Evolutionary conservation across 1,140 invertebrate species (phyloP).

Genomic region (Aphaenogaster rudis): DNA sequence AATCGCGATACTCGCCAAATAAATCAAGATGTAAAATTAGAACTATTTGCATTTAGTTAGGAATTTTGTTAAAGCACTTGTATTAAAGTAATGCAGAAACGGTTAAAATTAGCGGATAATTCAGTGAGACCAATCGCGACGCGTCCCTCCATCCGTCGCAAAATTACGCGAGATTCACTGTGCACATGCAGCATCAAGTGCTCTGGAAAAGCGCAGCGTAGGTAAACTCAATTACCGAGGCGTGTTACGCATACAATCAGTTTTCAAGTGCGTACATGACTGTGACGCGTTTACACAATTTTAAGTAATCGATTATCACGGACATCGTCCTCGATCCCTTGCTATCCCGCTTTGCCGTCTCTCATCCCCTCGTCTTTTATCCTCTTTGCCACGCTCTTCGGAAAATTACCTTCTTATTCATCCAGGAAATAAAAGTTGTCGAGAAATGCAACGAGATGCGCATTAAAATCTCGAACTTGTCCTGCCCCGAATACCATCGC

Average conservation of each 20-base stretch:
- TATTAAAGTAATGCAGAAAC: conserved; percentile 7
- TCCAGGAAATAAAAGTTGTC: conserved; percentile 21
- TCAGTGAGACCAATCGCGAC: neutral
- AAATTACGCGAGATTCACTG: conserved; percentile 38
- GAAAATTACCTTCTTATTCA: conserved; percentile 42
- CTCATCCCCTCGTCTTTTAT: neutral
- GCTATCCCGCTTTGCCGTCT: neutral
- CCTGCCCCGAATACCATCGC: neutral
- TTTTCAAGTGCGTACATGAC: conserved; percentile 48
- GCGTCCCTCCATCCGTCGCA: conserved; percentile 15
- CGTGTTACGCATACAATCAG: conserved; percentile 54
- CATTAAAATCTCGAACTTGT: conserved; percentile 30
- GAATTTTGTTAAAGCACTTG: neutral
- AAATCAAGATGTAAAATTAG: neutral
- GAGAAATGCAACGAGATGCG: conserved; percentile 7
- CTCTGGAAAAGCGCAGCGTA: conserved; percentile 43
- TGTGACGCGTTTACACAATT: conserved; percentile 46
- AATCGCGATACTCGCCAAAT: neutral
- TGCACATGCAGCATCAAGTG: conserved; percentile 55
- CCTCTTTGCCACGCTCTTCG: neutral
- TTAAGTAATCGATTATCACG: conserved; percentile 56
- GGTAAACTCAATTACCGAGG: conserved; percentile 55
- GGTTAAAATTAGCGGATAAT: neutral
- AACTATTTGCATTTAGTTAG: neutral
- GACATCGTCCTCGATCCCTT: neutral